Percentiles rank a stretch among this genome's conserved stretches.
Conservation (phyloP, 1,140 invertebrate species). For the Lepeophtheirus salmonis region DNA sequence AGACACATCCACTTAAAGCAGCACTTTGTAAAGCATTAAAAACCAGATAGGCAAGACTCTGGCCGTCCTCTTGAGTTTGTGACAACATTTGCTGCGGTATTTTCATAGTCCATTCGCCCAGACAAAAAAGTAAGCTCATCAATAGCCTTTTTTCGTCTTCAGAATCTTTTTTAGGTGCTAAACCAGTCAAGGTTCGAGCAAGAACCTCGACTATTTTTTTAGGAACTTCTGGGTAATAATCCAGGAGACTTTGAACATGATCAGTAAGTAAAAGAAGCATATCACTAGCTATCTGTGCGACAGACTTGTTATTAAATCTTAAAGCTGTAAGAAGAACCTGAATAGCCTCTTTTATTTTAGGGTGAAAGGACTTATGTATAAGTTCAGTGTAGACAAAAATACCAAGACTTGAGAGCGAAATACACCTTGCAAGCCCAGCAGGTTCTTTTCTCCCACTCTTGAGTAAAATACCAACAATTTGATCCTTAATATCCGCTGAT, state of each 20-base stretch:
- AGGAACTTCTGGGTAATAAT: slow-evolving; percentile 53
- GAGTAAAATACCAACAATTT: slow-evolving; percentile 64
- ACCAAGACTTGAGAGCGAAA: slow-evolving; percentile 67
- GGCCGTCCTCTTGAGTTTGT: slow-evolving; percentile 24
- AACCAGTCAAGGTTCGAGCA: slow-evolving; percentile 17
- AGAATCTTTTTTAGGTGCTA: slow-evolving; percentile 10
- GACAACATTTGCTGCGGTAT: slow-evolving; percentile 35
- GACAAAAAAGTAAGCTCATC: slow-evolving; percentile 62
- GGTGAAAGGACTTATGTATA: slow-evolving; percentile 36
- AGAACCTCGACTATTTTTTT: slow-evolving; percentile 47
- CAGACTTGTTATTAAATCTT: slow-evolving; percentile 35
- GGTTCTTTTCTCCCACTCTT: slow-evolving; percentile 68
- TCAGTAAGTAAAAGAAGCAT: slow-evolving; percentile 58
- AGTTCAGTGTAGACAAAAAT: slow-evolving; percentile 48
- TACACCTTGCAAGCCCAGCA: slow-evolving; percentile 64
- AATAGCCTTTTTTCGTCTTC: slow-evolving; percentile 47
- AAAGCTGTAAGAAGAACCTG: slow-evolving; percentile 66
- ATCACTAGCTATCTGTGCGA: slow-evolving; percentile 50
- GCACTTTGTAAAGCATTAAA: slow-evolving; percentile 30
- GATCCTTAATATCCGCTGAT: slow-evolving; percentile 59
- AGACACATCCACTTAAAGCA: neutral
- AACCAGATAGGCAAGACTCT: slow-evolving; percentile 37
- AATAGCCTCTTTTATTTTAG: slow-evolving; percentile 57
- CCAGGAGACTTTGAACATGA: slow-evolving; percentile 49
- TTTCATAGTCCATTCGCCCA: slow-evolving; percentile 81